Evolutionary conservation across 2,113 vertebrate genomes (phyloP).

Genomic region (Coturnix japonica): DNA sequence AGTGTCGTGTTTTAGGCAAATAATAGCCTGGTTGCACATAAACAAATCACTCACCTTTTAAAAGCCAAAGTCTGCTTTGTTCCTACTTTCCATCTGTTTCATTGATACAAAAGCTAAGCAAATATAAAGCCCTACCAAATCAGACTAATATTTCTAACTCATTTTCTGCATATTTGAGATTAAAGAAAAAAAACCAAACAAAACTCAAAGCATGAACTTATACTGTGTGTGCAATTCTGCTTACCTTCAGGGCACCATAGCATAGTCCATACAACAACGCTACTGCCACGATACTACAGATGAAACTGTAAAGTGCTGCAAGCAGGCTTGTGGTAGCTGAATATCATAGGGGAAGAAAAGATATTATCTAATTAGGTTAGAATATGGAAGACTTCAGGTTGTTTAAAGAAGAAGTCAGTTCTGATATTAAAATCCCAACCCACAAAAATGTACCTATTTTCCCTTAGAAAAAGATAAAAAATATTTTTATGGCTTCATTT

Average conservation of each 20-base stretch:
- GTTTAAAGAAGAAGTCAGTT: not conserved
- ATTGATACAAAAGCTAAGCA: not conserved
- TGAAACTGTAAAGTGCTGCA: slow-evolving; percentile 93
- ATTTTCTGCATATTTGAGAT: not conserved
- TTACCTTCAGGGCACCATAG: slow-evolving; percentile 96
- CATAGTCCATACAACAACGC: slow-evolving; percentile 94
- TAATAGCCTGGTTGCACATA: not conserved
- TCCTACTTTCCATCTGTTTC: not conserved
- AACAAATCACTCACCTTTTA: not conserved
- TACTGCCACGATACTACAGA: slow-evolving; percentile 94
- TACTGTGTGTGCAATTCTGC: not conserved
- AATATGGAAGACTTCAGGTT: not conserved
- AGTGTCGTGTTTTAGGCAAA: not conserved
- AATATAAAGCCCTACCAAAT: not conserved
- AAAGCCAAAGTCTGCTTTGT: not conserved
- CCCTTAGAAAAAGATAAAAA: too few relatives aligned
- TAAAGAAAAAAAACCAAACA: not conserved
- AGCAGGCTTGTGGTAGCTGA: slow-evolving; percentile 95
- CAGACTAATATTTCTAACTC: not conserved
- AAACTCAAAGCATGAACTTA: not conserved
- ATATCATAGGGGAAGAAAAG: not conserved
- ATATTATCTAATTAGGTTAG: not conserved
- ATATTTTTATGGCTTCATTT: not conserved
- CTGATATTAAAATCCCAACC: not conserved
- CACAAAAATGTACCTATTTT: not conserved